These are phyloP conservation scores for Trissolcus basalis DNA, from an alignment of 1,140 invertebrate genomes.

Conservation along the genomic window DNA sequence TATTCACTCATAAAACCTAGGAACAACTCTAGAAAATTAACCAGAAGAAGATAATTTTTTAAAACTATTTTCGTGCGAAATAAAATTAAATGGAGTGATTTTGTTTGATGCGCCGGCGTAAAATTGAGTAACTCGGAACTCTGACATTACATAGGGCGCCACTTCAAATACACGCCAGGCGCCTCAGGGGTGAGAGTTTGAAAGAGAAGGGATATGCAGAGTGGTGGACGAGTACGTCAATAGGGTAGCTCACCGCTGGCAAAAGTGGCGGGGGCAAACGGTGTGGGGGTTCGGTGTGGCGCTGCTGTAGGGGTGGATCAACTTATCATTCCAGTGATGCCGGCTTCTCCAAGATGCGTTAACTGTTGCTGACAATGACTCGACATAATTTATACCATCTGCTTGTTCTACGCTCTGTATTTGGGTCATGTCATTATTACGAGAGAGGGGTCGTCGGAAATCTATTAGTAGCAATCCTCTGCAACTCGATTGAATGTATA, in stretches of 20 bases:
- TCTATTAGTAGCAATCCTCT: background rate
- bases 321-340: constrained; percentile 10
- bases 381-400: background rate
- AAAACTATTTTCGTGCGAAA: no score
- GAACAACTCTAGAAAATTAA: no score
- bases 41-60: no score
- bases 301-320: constrained; percentile 6
- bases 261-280: constrained; percentile 14
- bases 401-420: background rate
- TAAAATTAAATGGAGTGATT: background rate
- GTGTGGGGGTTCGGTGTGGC: constrained; percentile 9
- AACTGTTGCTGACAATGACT: constrained; percentile 14
- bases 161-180: constrained; percentile 22
- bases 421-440: constrained; percentile 5
- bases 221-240: constrained; percentile 38
- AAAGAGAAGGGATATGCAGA: constrained; percentile 24
- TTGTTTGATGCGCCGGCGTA: constrained; percentile 30
- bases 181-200: constrained; percentile 22
- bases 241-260: constrained; percentile 29
- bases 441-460: background rate
- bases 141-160: constrained; percentile 32
- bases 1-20: no score
- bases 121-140: constrained; percentile 10
- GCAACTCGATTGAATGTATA: background rate
- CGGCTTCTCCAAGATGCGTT: constrained; percentile 7